phyloP scores from a whole-genome alignment of 2,113 vertebrate species.

The Centropristis striata region DNA sequence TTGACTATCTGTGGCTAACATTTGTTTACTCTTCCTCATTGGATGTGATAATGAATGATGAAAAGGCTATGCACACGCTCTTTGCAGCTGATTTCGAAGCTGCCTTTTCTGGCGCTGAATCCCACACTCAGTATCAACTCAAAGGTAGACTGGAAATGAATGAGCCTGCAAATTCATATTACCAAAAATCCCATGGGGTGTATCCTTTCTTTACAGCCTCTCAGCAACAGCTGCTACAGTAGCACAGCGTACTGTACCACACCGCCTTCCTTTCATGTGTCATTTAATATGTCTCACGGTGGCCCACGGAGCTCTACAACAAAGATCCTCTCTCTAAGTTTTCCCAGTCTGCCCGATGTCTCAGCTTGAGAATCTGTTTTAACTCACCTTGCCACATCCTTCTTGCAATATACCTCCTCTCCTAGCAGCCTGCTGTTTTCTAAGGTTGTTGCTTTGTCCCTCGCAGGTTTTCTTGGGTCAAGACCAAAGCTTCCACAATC shows the following conservation, averaged over 20 bases:
- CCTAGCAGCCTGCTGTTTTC: conserved; percentile 17
- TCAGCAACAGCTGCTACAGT: conserved; percentile 18
- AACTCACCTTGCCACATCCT: not conserved
- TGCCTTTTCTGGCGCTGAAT: not conserved
- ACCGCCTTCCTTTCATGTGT: not conserved
- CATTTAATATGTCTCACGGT: not conserved
- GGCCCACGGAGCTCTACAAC: conserved; percentile 5
- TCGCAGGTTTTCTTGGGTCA: conserved; percentile 52
- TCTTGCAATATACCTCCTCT: not conserved
- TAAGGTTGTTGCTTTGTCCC: conserved; percentile 41
- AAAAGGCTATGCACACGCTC: not conserved
- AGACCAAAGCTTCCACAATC: conserved; percentile 59
- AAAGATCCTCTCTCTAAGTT: conserved; percentile 11
- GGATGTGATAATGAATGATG: conserved; percentile 30
- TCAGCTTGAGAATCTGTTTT: conserved; percentile 30
- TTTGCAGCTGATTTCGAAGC: not conserved
- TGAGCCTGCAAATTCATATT: conserved; percentile 4
- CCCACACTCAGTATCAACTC: not conserved
- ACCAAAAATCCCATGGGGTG: not conserved
- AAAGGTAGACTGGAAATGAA: not conserved
- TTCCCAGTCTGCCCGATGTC: not conserved
- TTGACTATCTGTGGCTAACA: not conserved
- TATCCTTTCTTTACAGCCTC: conserved; percentile 1
- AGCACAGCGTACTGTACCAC: not conserved
- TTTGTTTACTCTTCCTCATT: not conserved